phyloP scores from a whole-genome alignment of 2,888 invertebrate genomes.

The Epinotia brunnichana region DNA sequence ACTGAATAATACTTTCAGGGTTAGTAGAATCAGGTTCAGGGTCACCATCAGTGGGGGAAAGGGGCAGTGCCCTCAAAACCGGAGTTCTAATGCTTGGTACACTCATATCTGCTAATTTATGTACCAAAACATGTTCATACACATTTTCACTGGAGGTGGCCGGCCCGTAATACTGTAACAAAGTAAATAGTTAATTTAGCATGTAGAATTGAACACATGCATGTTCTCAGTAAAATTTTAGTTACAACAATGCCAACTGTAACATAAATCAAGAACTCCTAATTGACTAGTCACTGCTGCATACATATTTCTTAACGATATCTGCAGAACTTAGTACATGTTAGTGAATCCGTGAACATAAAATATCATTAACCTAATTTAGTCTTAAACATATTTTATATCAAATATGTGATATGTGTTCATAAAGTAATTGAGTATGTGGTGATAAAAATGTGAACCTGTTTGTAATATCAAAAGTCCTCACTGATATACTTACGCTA shows the following conservation, averaged over 20 bases:
- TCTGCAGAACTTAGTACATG: slow-evolving; percentile 25
- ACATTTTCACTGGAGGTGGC: slow-evolving; percentile 82
- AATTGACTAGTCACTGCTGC: neutral
- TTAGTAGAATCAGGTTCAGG: slow-evolving; percentile 80
- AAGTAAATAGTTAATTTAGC: slow-evolving; percentile 48
- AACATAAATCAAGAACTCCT: slow-evolving; percentile 13
- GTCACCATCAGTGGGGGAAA: slow-evolving; percentile 69
- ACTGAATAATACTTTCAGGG: slow-evolving; percentile 76
- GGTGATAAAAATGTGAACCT: slow-evolving; percentile 48
- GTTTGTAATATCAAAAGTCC: slow-evolving; percentile 46
- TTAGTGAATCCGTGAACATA: slow-evolving; percentile 51
- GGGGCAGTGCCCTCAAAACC: slow-evolving; percentile 73
- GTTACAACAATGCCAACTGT: slow-evolving; percentile 13
- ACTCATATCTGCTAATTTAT: slow-evolving; percentile 80
- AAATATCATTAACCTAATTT: slow-evolving; percentile 57
- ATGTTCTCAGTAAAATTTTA: neutral
- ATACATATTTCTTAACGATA: neutral
- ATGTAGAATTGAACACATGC: slow-evolving; percentile 6
- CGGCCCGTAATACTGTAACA: slow-evolving; percentile 83
- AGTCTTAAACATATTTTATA: slow-evolving; percentile 46
- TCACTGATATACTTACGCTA: slow-evolving; percentile 52
- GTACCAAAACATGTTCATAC: slow-evolving; percentile 76
- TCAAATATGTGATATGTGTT: neutral
- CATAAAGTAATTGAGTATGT: slow-evolving; percentile 42
- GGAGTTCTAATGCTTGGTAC: slow-evolving; percentile 76